These are phyloP conservation scores for Oreortyx pictus DNA, from an alignment of 2,797 vertebrate genomes.

Conservation along the genomic window DNA sequence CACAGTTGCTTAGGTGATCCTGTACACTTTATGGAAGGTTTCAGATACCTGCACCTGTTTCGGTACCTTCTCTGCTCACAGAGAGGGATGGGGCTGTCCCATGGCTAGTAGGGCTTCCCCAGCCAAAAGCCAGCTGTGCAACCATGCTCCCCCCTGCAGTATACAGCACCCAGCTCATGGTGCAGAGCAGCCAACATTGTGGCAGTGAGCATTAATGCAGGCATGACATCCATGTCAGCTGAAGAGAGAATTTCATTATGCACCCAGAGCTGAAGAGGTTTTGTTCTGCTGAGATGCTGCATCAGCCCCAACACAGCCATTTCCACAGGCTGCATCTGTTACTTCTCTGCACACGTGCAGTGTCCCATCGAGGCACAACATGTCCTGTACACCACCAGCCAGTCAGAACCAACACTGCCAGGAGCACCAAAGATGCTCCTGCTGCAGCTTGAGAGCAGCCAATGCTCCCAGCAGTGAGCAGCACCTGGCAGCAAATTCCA, in stretches of 20 bases:
- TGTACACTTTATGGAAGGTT: background rate
- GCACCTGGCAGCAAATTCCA: accelerated
- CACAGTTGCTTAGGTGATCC: background rate
- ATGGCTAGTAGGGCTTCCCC: too few relatives aligned
- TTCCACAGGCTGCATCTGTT: background rate
- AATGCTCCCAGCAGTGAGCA: accelerated
- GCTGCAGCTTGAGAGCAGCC: background rate
- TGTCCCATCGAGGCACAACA: background rate
- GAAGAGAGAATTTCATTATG: background rate
- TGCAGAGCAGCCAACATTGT: accelerated
- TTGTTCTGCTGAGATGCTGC: background rate
- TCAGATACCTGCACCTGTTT: background rate
- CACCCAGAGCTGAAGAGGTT: background rate
- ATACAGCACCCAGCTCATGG: accelerated
- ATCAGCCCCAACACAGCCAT: background rate
- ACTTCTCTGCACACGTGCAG: background rate
- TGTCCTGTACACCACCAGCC: background rate
- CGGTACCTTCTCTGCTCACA: background rate
- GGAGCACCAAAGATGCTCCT: background rate
- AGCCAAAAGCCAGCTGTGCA: too few relatives aligned
- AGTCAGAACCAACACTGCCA: accelerated
- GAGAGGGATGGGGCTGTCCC: background rate
- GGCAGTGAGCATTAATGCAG: accelerated
- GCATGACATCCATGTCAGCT: accelerated
- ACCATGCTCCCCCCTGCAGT: accelerated